Percentiles rank a stretch among this genome's conserved stretches.
Conservation (phyloP, 2,797 vertebrate species). For the Danio jaintianensis region DNA sequence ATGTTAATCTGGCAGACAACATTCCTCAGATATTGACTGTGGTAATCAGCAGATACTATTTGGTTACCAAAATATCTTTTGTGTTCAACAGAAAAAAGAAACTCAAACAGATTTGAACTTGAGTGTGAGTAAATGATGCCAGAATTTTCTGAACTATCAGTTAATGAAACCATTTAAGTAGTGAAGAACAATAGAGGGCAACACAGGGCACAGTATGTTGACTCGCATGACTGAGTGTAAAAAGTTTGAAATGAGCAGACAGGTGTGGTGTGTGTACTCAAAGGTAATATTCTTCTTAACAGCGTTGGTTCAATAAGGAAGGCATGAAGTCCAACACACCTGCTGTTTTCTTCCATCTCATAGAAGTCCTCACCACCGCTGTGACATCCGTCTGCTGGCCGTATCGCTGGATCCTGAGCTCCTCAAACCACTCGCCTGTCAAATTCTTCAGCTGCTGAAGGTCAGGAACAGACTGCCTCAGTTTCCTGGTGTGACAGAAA, state of each 20-base stretch:
- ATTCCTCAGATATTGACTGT: too few relatives aligned
- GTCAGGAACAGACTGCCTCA: slow-evolving; percentile 57
- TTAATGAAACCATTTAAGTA: background rate
- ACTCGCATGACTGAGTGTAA: background rate
- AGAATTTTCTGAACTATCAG: too few relatives aligned
- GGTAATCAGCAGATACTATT: too few relatives aligned
- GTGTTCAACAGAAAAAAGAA: too few relatives aligned
- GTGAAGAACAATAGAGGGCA: background rate
- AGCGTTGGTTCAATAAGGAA: slow-evolving; percentile 4
- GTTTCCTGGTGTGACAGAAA: slow-evolving; percentile 48
- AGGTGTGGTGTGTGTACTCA: slow-evolving; percentile 37
- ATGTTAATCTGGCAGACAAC: too few relatives aligned
- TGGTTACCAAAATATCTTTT: too few relatives aligned
- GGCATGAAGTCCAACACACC: slow-evolving; percentile 43
- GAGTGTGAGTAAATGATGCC: too few relatives aligned
- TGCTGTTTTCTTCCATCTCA: slow-evolving; percentile 63
- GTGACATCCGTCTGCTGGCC: slow-evolving; percentile 56
- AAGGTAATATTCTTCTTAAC: slow-evolving; percentile 18
- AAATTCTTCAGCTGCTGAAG: slow-evolving; percentile 56
- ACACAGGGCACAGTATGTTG: background rate
- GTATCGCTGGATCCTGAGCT: slow-evolving; percentile 61
- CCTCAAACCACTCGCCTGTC: slow-evolving; percentile 71
- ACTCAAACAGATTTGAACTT: too few relatives aligned
- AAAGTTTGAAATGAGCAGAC: slow-evolving; percentile 7
- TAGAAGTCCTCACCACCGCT: slow-evolving; percentile 63